Conservation (phyloP, 2,797 vertebrate species). For the Acanthurus leucopareius region DNA sequence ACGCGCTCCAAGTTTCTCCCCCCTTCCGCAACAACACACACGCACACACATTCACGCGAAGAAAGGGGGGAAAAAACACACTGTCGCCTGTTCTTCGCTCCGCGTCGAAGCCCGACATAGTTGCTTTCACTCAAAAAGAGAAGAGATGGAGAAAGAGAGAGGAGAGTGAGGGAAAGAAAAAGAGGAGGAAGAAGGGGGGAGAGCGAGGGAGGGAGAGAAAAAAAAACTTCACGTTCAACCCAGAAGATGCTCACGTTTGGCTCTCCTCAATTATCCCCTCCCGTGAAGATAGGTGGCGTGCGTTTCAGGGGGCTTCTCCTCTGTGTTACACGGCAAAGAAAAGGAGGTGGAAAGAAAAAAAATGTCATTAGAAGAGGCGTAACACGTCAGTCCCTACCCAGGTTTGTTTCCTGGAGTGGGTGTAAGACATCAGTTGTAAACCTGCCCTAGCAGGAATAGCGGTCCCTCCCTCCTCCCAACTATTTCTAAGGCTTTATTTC, state of each 20-base stretch:
- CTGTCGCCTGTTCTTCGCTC: conserved; percentile 70
- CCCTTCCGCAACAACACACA: conserved; percentile 15
- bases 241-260: conserved; percentile 99
- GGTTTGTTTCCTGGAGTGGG: conserved; percentile 99
- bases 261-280: conserved; percentile 99
- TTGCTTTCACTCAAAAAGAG: conserved; percentile 78
- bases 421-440: conserved; percentile 99
- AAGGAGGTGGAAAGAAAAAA: conserved; percentile 95
- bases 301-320: conserved; percentile 96
- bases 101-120: conserved; percentile 78
- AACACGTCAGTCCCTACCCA: conserved; percentile 99
- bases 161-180: conserved; percentile 38
- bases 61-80: conserved; percentile 12
- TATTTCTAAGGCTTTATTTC: conserved; percentile 93
- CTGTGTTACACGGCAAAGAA: conserved; percentile 92
- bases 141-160: conserved; percentile 66
- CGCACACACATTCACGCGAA: conserved; percentile 7
- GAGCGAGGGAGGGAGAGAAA: neutral
- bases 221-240: conserved; percentile 92
- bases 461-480: conserved; percentile 93
- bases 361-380: conserved; percentile 99
- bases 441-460: conserved; percentile 99
- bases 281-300: conserved; percentile 99
- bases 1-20: conserved; percentile 73
- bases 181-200: neutral